These are phyloP conservation scores for Leucophenga montana DNA, from an alignment of 2,888 invertebrate species.

Conservation along the genomic window DNA sequence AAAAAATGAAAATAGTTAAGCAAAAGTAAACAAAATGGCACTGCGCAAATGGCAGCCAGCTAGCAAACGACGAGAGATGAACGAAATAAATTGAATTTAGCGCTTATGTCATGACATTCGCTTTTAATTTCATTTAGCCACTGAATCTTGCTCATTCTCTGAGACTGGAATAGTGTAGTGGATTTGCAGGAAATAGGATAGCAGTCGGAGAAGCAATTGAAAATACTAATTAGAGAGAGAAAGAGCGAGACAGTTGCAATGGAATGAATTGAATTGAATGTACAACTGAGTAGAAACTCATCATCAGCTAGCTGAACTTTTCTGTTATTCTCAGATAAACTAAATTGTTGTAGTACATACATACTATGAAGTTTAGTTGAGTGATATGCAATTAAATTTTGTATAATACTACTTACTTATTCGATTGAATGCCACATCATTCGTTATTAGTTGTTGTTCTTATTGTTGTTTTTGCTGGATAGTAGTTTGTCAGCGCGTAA, in stretches of 20 bases:
- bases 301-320: not conserved
- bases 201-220: not conserved
- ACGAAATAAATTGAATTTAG: slow-evolving; percentile 61
- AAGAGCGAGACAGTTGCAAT: not conserved
- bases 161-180: not conserved
- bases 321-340: too few relatives aligned
- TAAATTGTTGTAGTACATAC: too few relatives aligned
- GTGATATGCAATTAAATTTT: slow-evolving; percentile 22
- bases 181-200: not conserved
- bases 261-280: not conserved
- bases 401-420: slow-evolving; percentile 6
- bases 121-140: slow-evolving; percentile 58
- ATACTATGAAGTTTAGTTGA: not conserved
- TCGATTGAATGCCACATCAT: slow-evolving; percentile 6
- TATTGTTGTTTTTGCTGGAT: not conserved
- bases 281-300: not conserved
- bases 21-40: slow-evolving; percentile 17
- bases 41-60: slow-evolving; percentile 30
- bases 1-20: not conserved
- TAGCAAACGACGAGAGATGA: slow-evolving; percentile 34
- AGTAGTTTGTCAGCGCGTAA: not conserved
- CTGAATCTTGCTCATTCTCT: not conserved
- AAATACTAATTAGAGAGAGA: slow-evolving; percentile 16
- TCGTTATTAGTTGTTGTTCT: not conserved
- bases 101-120: slow-evolving; percentile 61